A percentile compares a stretch with the other conserved stretches of the same genome.
phyloP scores from a whole-genome alignment of 2,888 invertebrate genomes.

The Dicyrtomina minuta region DNA sequence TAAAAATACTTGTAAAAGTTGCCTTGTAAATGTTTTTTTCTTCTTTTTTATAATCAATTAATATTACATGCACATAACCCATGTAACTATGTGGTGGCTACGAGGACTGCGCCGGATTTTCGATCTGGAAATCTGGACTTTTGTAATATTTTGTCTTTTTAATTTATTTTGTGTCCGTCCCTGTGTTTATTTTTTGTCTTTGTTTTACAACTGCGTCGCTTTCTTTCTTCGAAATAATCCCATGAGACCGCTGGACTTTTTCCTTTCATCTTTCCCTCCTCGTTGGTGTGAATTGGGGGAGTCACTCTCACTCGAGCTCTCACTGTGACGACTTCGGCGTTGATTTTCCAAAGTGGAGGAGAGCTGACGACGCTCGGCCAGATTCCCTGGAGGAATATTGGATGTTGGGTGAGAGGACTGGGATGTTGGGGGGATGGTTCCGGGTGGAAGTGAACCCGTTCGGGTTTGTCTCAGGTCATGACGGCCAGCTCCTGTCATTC shows the following conservation, averaged over 20 bases:
- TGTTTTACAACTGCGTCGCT: constrained; percentile 54
- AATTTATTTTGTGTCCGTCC: no score
- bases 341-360: constrained; percentile 27
- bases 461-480: constrained; percentile 8
- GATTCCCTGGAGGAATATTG: background rate
- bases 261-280: constrained; percentile 55
- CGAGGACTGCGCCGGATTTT: no score
- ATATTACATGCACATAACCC: no score
- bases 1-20: no score
- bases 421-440: constrained; percentile 26
- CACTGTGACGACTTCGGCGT: constrained; percentile 55
- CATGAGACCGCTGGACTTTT: constrained; percentile 55
- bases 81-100: no score
- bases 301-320: constrained; percentile 57
- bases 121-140: no score
- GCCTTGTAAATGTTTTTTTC: no score
- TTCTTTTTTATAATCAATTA: no score
- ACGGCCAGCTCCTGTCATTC: background rate
- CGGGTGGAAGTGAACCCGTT: constrained; percentile 41
- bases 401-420: no score
- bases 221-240: constrained; percentile 55
- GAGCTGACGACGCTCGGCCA: constrained; percentile 2
- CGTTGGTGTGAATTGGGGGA: constrained; percentile 52
- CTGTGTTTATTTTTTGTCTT: no score
- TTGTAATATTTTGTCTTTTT: no score